A percentile compares a stretch with the other conserved stretches of the same genome.
Conservation (phyloP, 2,888 invertebrate genomes). For the Lithosia quadra region DNA sequence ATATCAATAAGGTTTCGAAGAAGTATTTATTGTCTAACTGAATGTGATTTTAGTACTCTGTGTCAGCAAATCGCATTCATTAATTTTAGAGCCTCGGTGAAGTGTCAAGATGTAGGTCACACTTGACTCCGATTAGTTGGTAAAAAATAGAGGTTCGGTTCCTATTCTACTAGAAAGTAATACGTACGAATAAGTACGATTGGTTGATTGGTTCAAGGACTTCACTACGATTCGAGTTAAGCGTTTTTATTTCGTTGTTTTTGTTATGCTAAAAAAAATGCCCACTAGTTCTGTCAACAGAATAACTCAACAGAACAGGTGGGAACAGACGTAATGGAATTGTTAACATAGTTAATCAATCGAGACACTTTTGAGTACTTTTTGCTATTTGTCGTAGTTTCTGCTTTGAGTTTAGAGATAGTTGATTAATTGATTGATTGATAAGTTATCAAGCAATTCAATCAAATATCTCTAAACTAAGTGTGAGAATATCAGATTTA, state of each 20-base stretch:
- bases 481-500: too few relatives aligned
- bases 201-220: constrained; percentile 39
- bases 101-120: constrained; percentile 58
- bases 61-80: constrained; percentile 54
- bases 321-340: too few relatives aligned
- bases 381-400: too few relatives aligned
- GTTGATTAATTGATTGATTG: too few relatives aligned
- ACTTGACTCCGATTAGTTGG: constrained; percentile 65
- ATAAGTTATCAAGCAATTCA: too few relatives aligned
- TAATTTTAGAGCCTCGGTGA: constrained; percentile 61
- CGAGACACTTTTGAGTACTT: too few relatives aligned
- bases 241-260: neutral
- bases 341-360: too few relatives aligned
- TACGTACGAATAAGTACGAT: constrained; percentile 31
- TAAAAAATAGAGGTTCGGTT: constrained; percentile 62
- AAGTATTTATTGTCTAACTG: constrained; percentile 2
- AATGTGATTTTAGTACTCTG: constrained; percentile 23
- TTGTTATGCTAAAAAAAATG: neutral
- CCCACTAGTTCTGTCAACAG: too few relatives aligned
- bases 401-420: too few relatives aligned
- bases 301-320: too few relatives aligned
- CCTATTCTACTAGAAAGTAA: constrained; percentile 43
- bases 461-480: too few relatives aligned
- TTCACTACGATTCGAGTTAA: neutral
- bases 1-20: neutral